These are phyloP conservation scores for Eumaeus atala DNA, from an alignment of 1,140 invertebrate species.

Conservation along the genomic window DNA sequence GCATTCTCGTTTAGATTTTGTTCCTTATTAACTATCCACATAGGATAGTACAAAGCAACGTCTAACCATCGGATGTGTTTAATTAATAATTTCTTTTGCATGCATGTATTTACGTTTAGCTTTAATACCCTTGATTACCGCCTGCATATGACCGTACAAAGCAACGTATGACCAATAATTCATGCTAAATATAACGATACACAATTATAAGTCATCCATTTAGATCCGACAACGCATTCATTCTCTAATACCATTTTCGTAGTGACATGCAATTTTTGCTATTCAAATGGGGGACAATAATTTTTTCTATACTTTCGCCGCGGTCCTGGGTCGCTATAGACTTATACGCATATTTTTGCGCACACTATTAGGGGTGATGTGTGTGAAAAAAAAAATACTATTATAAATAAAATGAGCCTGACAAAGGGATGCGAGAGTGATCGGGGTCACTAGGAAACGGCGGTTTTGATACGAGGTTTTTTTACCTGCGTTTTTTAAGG, in stretches of 20 bases:
- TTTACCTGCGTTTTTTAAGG: conserved; percentile 54
- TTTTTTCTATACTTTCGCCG: conserved; percentile 55
- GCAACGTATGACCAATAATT: conserved; percentile 66
- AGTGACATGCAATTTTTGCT: conserved; percentile 71
- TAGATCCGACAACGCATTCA: conserved; percentile 66
- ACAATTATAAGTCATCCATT: conserved; percentile 73
- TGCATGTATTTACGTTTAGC: too few relatives aligned
- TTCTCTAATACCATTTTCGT: conserved; percentile 63
- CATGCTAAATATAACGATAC: conserved; percentile 65
- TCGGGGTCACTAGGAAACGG: conserved; percentile 72
- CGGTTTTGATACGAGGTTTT: conserved; percentile 71
- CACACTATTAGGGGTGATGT: conserved; percentile 68
- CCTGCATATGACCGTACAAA: conserved; percentile 30
- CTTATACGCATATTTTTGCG: conserved; percentile 71
- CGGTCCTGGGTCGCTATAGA: conserved; percentile 30
- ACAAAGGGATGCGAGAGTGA: conserved; percentile 70
- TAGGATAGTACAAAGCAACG: too few relatives aligned
- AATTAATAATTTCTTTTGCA: too few relatives aligned
- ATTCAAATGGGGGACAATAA: conserved; percentile 69
- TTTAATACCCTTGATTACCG: not conserved
- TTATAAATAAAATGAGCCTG: conserved; percentile 68
- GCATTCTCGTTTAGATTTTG: too few relatives aligned
- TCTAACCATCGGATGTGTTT: too few relatives aligned
- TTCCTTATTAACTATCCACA: too few relatives aligned
- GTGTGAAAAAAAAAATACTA: conserved; percentile 70